Evolutionary conservation across 1,140 invertebrate species (phyloP).

Genomic region (Rhynchophorus ferrugineus): DNA sequence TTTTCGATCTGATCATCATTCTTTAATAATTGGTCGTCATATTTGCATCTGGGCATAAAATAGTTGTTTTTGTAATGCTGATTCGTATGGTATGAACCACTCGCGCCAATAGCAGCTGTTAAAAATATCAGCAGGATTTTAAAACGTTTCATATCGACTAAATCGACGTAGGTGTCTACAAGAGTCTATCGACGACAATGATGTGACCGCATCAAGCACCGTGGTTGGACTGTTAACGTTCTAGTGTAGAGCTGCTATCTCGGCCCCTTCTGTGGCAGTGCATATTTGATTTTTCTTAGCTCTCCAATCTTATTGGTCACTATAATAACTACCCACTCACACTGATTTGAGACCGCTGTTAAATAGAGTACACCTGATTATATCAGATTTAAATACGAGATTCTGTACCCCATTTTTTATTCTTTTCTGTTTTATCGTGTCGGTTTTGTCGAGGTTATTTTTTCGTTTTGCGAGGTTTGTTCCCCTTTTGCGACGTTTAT

Average conservation of each 20-base stretch:
- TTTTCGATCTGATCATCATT: slow-evolving; percentile 50
- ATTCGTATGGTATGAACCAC: neutral
- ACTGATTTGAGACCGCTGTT: slow-evolving; percentile 18
- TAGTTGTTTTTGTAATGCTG: slow-evolving; percentile 7
- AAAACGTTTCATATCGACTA: slow-evolving; percentile 11
- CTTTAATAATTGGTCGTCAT: slow-evolving; percentile 50
- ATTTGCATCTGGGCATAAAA: slow-evolving; percentile 42
- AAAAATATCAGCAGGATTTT: slow-evolving; percentile 1
- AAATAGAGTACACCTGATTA: slow-evolving; percentile 9
- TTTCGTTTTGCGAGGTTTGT: too few relatives aligned
- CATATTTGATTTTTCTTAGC: slow-evolving; percentile 21
- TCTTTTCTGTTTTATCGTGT: too few relatives aligned
- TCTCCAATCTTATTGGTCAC: slow-evolving; percentile 19
- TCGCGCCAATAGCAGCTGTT: neutral
- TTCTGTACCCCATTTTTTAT: too few relatives aligned
- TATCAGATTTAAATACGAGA: slow-evolving; percentile 6
- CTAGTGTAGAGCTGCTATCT: slow-evolving; percentile 16
- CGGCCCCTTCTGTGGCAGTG: slow-evolving; percentile 14
- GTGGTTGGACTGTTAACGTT: slow-evolving; percentile 17
- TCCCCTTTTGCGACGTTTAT: too few relatives aligned
- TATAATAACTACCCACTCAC: slow-evolving; percentile 19
- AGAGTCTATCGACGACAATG: slow-evolving; percentile 7
- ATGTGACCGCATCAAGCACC: slow-evolving; percentile 15
- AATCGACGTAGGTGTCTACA: slow-evolving; percentile 11
- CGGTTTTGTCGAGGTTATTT: too few relatives aligned